phyloP scores from a whole-genome alignment of 2,797 vertebrate species.

The Pristis pectinata region DNA sequence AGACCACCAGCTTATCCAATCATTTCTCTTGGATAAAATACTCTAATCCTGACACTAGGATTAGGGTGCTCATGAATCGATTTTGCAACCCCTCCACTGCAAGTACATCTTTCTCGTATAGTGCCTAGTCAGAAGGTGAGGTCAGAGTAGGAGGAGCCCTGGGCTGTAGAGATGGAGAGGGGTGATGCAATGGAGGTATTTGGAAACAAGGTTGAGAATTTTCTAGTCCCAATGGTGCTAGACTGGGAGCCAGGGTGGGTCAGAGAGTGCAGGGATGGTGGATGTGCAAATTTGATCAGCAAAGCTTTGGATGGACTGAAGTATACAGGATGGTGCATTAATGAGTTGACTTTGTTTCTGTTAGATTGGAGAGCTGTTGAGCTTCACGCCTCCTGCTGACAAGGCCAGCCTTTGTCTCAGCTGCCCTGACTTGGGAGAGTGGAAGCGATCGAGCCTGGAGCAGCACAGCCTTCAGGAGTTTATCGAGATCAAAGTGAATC shows the following conservation, averaged over 20 bases:
- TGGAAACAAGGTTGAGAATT: background rate
- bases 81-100: too few species aligned
- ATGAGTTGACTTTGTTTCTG: background rate
- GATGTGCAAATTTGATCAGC: background rate
- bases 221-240: background rate
- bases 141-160: background rate
- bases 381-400: slow-evolving; percentile 48
- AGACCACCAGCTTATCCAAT: too few species aligned
- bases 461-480: slow-evolving; percentile 60
- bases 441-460: slow-evolving; percentile 62
- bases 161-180: background rate
- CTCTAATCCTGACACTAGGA: too few species aligned
- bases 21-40: too few species aligned
- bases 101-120: too few species aligned
- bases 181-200: background rate
- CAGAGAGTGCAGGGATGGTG: background rate
- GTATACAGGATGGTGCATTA: background rate
- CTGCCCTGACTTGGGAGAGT: slow-evolving; percentile 74
- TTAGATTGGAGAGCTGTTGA: slow-evolving; percentile 70
- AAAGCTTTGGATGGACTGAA: background rate
- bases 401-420: slow-evolving; percentile 70
- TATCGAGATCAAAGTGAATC: slow-evolving; percentile 68
- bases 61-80: too few species aligned
- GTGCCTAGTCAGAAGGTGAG: background rate
- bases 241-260: background rate